These are phyloP conservation scores for Euzophera pinguis DNA, from an alignment of 2,888 invertebrate genomes.

Conservation along the genomic window DNA sequence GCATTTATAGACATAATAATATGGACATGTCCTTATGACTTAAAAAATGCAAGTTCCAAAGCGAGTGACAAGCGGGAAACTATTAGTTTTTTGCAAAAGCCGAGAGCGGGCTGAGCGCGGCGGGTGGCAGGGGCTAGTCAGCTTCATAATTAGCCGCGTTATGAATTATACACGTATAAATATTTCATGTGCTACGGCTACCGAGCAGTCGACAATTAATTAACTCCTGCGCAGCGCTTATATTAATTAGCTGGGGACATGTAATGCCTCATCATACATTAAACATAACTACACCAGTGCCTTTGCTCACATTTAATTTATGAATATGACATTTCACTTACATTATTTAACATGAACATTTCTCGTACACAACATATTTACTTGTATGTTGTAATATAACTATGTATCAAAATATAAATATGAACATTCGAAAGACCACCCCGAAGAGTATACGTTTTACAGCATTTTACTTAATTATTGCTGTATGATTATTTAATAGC, in stretches of 20 bases:
- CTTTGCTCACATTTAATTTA: slow-evolving; percentile 42
- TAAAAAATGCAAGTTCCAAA: neutral
- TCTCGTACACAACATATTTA: neutral
- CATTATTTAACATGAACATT: slow-evolving; percentile 17
- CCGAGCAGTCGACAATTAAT: slow-evolving; percentile 71
- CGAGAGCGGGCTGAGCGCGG: slow-evolving; percentile 44
- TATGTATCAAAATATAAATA: neutral
- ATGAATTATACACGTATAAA: slow-evolving; percentile 69
- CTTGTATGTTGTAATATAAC: no score
- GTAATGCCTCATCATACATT: slow-evolving; percentile 64
- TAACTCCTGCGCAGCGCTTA: slow-evolving; percentile 69
- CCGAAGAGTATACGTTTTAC: slow-evolving; percentile 35
- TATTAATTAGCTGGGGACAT: slow-evolving; percentile 68
- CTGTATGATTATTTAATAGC: slow-evolving; percentile 52
- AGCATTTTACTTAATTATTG: slow-evolving; percentile 43
- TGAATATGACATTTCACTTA: slow-evolving; percentile 37
- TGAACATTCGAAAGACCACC: slow-evolving; percentile 43
- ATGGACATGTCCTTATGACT: neutral
- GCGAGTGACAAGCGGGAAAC: slow-evolving; percentile 28
- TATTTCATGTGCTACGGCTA: slow-evolving; percentile 63
- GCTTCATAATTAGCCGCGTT: slow-evolving; percentile 73
- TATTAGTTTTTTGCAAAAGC: slow-evolving; percentile 54
- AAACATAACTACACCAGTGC: slow-evolving; percentile 48
- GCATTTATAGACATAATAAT: neutral
- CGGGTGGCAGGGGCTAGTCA: slow-evolving; percentile 65